Percentiles rank a stretch among this genome's conserved stretches.
Conservation (phyloP, 2,888 invertebrate species). For the Drosophila mayaguana region DNA sequence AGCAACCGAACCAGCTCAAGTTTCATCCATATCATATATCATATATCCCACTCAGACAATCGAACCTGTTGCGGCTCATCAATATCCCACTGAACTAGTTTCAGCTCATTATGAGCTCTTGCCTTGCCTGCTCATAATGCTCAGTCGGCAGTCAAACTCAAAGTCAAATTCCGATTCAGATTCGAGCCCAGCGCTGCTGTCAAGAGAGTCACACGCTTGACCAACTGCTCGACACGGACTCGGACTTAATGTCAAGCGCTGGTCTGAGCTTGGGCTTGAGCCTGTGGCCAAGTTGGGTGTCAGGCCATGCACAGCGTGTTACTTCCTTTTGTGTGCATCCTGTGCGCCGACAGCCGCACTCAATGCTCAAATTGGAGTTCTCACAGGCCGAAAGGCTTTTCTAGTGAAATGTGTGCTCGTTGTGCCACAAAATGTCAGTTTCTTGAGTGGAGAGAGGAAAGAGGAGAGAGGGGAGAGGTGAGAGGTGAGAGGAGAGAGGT, state of each 20-base stretch:
- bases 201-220: conserved; percentile 54
- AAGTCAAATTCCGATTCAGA: conserved; percentile 7
- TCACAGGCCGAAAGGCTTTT: conserved; percentile 54
- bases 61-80: neutral
- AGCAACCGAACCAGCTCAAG: neutral
- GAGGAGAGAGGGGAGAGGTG: too few relatives aligned
- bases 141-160: conserved; percentile 13
- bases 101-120: neutral
- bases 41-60: too few relatives aligned
- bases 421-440: conserved; percentile 73
- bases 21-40: too few relatives aligned
- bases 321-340: conserved; percentile 76
- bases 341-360: conserved; percentile 53
- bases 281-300: conserved; percentile 11
- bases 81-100: neutral
- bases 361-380: conserved; percentile 29
- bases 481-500: neutral
- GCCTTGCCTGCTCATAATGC: too few relatives aligned
- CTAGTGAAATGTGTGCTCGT: conserved; percentile 71
- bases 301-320: conserved; percentile 64
- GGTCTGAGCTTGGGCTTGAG: conserved; percentile 11
- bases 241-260: conserved; percentile 46
- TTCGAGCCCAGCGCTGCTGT: conserved; percentile 20
- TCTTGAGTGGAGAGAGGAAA: conserved; percentile 19
- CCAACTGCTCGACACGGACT: conserved; percentile 45